phyloP scores from a whole-genome alignment of 1,140 invertebrate species.

The Macrobrachium nipponense region DNA sequence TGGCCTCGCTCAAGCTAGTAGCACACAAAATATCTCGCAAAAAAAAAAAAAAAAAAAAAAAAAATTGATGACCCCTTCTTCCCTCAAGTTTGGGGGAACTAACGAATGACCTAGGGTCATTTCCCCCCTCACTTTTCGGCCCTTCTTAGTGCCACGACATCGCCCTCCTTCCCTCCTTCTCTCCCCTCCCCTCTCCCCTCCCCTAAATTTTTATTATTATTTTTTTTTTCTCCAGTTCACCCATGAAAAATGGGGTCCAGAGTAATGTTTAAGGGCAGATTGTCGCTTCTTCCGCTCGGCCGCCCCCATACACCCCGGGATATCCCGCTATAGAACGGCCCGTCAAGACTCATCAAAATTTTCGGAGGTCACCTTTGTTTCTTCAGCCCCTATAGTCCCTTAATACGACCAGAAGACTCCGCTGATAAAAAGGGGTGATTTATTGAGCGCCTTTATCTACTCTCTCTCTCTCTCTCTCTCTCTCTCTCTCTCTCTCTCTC shows the following conservation, averaged over 20 bases:
- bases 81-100: no score
- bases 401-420: no score
- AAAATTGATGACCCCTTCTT: no score
- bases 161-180: conserved; percentile 25
- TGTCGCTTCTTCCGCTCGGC: conserved; percentile 14
- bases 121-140: neutral
- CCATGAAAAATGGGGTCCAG: neutral
- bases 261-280: conserved; percentile 26
- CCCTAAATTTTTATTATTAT: no score
- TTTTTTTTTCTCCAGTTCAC: no score
- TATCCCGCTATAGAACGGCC: conserved; percentile 1
- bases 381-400: no score
- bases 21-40: no score
- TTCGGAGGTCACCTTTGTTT: neutral
- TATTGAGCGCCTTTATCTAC: neutral
- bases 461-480: conserved; percentile 13
- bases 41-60: no score
- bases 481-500: conserved; percentile 27
- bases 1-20: no score
- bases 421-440: no score
- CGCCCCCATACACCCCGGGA: conserved; percentile 19
- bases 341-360: neutral
- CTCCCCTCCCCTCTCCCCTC: no score
- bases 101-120: neutral
- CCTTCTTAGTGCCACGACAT: conserved; percentile 6